Evolutionary conservation across 2,797 vertebrate species (phyloP), one percentile per base, ranked within the genome.

Genomic region (Diglossa cyanea): DNA sequence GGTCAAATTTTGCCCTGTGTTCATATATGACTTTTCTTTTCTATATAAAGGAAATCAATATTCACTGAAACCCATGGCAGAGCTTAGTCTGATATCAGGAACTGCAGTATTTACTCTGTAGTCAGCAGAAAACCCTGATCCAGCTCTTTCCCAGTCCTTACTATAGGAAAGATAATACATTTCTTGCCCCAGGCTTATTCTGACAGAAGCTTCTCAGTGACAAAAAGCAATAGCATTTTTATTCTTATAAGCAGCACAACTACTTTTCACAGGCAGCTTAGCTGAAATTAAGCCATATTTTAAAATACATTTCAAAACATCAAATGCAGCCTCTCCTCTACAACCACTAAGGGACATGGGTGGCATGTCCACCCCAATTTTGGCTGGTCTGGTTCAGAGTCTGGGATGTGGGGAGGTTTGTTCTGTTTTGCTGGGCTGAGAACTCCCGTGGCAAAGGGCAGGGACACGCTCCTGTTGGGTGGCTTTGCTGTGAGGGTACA

Each of bases 391-490:
- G 21, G 17, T 37, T 66, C 47, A 23, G 66, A 53, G 23, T 19
- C 30, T 0, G 0, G 2, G 2, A 4, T 8, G 19, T 10, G 1
- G 5, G 11, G 16, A 53, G 30, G 7, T 33, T 48, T 67, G 28
- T 45, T 17, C 31, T 6, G 0, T n/a, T 72, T 84, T 76, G 7
- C 51, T 58, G 84, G 33, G 44, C 91, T 58, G 39, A 2, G 3
- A 26, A 20, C 23, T 11, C 37, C 0, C 0, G 5, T 0, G 2
- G 30, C 0, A 3, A 68, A 61, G 30, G 57, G 39, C 35, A 71
- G 54, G 54, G 39, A 48, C 0, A 0, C 0, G 0, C 19, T 39
- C 21, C 35, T 48, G 28, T 19, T 2, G 1, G 23, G 20, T 26
- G 44, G 48, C 40, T 58, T 60, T 77, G 37, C 66, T 78, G 40